Evolutionary conservation across 1,140 invertebrate species (phyloP), one percentile per base, ranked within the genome.

Genomic region (Halictus rubicundus): DNA sequence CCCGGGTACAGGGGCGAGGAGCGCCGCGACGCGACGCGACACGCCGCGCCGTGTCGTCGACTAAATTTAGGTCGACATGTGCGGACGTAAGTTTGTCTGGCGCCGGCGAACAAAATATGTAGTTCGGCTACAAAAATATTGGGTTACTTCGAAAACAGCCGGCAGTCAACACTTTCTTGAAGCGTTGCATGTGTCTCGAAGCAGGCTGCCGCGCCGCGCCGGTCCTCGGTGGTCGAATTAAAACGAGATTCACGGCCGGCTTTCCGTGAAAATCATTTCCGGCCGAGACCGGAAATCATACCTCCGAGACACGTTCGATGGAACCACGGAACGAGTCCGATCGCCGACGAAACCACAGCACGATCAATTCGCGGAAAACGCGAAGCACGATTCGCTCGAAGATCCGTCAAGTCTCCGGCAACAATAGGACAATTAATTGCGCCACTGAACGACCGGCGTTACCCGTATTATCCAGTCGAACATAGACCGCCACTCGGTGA

Each of bases 101-200:
- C 92, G 92, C 91, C 91, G 88, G 83, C 61, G 83, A 84, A 80
- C 82, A 78, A 86, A 87, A 89, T 89, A 79, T 83, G 70, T 74
- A 87, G 87, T 81, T 79, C 76, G 85, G 81, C 83, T 87, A 87
- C 87, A 88, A 87, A 89, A 89, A 92, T 93, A 92, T 93, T 90
- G 87, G 85, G 91, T 93, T 93, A 92, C 92, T 91, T 81, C 68
- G 81, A 87, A 92, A 93, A 93, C 91, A 93, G 79, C 80, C 85
- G 86, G 83, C 80, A 89, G 88, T 92, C 91, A 91, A 90, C 92
- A 92, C 92, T 92, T 92, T 90, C 84, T 88, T 90, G 90, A 92
- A 89, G 87, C 78, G 87, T 86, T 87, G 70, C 90, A 91, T 83
- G 88, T 91, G 90, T 88, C 88, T 84, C 69, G 77, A 42, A 52